phyloP scores from a whole-genome alignment of 1,140 invertebrate genomes.

The Rhynchophorus ferrugineus region DNA sequence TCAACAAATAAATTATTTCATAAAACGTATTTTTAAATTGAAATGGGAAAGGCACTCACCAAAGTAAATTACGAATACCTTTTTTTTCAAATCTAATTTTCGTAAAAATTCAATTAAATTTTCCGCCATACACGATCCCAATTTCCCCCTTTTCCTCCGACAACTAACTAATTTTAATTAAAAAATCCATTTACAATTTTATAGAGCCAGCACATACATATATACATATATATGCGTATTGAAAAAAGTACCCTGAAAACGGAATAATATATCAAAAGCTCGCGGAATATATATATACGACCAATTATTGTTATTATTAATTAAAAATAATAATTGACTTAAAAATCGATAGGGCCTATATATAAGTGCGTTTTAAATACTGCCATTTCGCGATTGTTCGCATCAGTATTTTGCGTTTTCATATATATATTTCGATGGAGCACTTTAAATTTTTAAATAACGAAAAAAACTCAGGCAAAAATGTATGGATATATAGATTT shows the following conservation, averaged over 20 bases:
- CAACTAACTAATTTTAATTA: not conserved
- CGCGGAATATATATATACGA: not conserved
- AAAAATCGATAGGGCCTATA: not conserved
- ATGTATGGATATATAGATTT: no score
- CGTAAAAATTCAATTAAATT: not conserved
- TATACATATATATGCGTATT: no score
- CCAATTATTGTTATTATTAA: not conserved
- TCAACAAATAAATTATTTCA: no score
- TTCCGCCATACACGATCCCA: not conserved
- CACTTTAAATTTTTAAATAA: not conserved
- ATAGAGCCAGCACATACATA: not conserved
- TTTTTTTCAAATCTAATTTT: no score
- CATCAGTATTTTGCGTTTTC: not conserved
- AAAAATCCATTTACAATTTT: not conserved
- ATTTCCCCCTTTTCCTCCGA: not conserved
- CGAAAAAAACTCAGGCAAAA: no score
- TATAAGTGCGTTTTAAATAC: not conserved
- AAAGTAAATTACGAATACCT: no score
- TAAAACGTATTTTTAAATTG: no score
- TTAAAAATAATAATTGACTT: not conserved
- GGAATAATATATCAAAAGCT: not conserved
- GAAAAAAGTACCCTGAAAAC: no score
- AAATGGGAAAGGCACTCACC: no score
- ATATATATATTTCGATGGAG: not conserved
- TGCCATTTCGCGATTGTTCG: not conserved